Percentiles rank a stretch among this genome's conserved stretches.
phyloP scores from a whole-genome alignment of 1,140 invertebrate genomes.

The Limonius californicus region DNA sequence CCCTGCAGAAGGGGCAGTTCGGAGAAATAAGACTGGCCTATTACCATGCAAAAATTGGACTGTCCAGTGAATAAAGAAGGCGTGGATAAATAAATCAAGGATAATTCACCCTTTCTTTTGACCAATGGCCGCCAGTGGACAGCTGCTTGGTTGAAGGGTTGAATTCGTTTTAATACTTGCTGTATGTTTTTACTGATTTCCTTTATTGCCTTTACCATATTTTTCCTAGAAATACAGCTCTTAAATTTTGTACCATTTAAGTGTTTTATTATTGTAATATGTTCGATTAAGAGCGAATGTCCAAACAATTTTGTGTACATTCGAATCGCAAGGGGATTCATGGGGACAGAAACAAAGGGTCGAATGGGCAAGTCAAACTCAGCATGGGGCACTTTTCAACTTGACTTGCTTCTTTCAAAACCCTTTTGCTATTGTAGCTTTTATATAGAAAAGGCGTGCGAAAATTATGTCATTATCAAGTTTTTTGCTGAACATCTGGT shows the following conservation, averaged over 20 bases:
- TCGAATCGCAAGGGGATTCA: background rate
- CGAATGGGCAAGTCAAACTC: constrained; percentile 21
- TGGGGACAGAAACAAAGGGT: constrained; percentile 18
- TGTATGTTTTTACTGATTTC: no score
- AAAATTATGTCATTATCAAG: constrained; percentile 31
- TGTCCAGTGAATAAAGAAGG: constrained; percentile 10
- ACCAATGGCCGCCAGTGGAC: constrained; percentile 13
- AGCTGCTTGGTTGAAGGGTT: background rate
- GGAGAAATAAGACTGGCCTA: background rate
- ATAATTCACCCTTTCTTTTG: constrained; percentile 1
- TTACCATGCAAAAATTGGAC: constrained; percentile 1
- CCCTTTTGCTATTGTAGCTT: constrained; percentile 22
- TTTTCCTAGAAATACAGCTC: no score
- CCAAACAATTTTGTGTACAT: no score
- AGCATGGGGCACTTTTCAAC: constrained; percentile 24
- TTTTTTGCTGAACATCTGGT: constrained; percentile 26
- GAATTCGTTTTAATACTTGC: background rate
- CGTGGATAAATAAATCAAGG: constrained; percentile 2
- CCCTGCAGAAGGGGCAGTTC: background rate
- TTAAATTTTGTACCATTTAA: no score
- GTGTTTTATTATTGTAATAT: no score
- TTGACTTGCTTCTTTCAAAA: constrained; percentile 22
- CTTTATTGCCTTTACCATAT: no score
- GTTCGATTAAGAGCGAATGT: no score
- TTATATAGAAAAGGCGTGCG: constrained; percentile 29